Base-by-base conservation (phyloP, 2,888 invertebrate genomes). In the Argyresthia albistria region DNA sequence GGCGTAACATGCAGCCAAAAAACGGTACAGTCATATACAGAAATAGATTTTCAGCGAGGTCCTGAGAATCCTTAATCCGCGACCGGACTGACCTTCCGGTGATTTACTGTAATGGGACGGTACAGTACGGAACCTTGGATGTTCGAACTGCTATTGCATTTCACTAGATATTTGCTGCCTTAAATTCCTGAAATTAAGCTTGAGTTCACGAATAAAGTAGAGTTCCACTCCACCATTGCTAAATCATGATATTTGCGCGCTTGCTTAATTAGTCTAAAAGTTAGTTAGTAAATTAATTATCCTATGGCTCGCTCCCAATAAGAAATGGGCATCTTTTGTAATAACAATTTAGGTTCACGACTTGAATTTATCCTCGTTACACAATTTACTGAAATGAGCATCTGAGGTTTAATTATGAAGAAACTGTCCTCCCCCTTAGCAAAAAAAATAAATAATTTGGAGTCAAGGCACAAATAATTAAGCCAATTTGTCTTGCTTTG, bases 401-500 rank as follows among this genome's bases (percentile, higher is more conserved):
- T 12, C 47, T 8, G 36, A 47, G 7, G 36, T 35, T 36, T 47
- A 35, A 12, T 47, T 12, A 15, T 11, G 15, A 50, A 53, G 47
- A 54, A 54, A 50, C 47, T 54, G 52, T 53, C 46, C 3, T 6
- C 6, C 25, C 25, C 25, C 43, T 50, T 54, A 48, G 53, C 46
- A n/a, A 56, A 58, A 57, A 58, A 61, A 58, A 56, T 61, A 71
- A 74, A 72, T 73, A 73, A 76, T 74, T 71, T 67, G 67, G 66
- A 68, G 48, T 72, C 73, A 59, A 61, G 61, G 60, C 65, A 66
- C 68, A 73, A 65, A 68, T 71, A 78, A 75, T 66, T 67, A 72
- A 67, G 65, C 69, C 69, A 73, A 78, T 75, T 80, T 73, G 66
- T 70, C 69, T 73, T 66, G 63, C 66, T 68, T 68, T 51, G 10